These are phyloP conservation scores for Sphinx pinastri DNA, from an alignment of 2,888 invertebrate species.

Conservation along the genomic window DNA sequence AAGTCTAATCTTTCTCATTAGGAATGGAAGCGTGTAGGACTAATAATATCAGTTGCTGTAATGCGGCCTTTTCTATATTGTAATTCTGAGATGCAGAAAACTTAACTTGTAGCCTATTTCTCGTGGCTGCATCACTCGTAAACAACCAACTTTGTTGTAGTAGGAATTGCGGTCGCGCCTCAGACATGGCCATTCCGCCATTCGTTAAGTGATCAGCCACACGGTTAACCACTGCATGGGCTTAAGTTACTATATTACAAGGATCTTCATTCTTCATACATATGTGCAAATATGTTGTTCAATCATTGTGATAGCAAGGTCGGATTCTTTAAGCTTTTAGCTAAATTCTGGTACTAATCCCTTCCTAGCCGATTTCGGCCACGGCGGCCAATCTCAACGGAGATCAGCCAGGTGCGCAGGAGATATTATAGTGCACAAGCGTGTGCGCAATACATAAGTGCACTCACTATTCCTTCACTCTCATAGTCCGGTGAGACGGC, in stretches of 20 bases:
- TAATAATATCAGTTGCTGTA: too few species aligned
- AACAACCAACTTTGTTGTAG: neutral
- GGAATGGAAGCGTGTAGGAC: too few species aligned
- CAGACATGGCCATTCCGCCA: slow-evolving; percentile 1
- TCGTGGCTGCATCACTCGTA: neutral
- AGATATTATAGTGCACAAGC: too few species aligned
- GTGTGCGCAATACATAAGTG: too few species aligned
- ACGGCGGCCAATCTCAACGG: too few species aligned
- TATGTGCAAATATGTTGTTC: neutral
- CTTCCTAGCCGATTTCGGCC: too few species aligned
- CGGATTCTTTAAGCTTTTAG: too few species aligned
- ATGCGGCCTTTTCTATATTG: too few species aligned
- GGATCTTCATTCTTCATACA: neutral
- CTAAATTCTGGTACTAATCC: neutral
- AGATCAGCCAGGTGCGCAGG: too few species aligned
- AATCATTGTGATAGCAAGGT: neutral
- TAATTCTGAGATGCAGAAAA: neutral
- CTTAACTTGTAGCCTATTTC: neutral
- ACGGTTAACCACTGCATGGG: slow-evolving; percentile 15
- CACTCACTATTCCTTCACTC: too few species aligned
- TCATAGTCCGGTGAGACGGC: too few species aligned
- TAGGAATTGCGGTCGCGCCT: slow-evolving; percentile 2
- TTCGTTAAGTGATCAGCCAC: slow-evolving; percentile 1
- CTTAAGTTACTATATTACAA: slow-evolving; percentile 15
- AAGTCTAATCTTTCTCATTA: too few species aligned